Conservation (phyloP, 2,113 vertebrate genomes). For the Etia nguti region DNA sequence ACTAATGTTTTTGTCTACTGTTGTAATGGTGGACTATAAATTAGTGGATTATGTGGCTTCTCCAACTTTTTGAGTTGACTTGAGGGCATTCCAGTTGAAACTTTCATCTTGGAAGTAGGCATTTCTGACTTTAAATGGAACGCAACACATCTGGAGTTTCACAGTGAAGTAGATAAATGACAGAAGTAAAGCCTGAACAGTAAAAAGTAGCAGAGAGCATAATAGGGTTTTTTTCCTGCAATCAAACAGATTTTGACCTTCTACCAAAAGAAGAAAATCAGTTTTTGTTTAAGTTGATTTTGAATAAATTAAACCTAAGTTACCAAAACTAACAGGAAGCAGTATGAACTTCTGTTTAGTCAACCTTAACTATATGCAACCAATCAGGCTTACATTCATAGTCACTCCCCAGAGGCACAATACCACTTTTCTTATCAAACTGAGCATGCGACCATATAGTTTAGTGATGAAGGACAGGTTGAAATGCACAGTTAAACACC, state of each 20-base stretch:
- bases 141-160: neutral
- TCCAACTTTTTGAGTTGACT: neutral
- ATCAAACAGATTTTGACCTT: neutral
- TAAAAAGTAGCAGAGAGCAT: neutral
- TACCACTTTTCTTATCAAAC: neutral
- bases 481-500: neutral
- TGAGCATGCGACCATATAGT: neutral
- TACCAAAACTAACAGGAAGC: neutral
- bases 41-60: too few relatives aligned
- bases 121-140: neutral
- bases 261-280: neutral
- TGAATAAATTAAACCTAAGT: neutral
- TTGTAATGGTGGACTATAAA: neutral
- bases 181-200: neutral
- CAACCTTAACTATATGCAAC: neutral
- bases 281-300: neutral
- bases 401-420: neutral
- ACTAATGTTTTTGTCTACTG: neutral
- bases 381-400: neutral
- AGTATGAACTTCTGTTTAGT: neutral
- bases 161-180: neutral
- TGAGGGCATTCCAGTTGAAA: neutral
- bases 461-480: neutral
- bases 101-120: neutral
- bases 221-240: neutral